A percentile compares a stretch with the other conserved stretches of the same genome.
phyloP scores from a whole-genome alignment of 1,140 invertebrate genomes.

The Asbolus verrucosus region DNA sequence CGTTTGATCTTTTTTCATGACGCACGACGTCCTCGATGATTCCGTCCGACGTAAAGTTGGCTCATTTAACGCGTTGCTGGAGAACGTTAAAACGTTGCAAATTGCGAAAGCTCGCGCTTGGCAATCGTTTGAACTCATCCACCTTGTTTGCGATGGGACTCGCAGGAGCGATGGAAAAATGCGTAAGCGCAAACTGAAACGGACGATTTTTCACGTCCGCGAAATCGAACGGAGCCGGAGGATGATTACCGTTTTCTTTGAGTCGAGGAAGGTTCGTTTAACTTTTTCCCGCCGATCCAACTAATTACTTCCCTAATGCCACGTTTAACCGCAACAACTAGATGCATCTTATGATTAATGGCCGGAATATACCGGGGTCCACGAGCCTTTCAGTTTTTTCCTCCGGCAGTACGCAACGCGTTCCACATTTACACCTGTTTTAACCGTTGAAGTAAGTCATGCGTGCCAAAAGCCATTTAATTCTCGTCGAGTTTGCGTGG shows the following conservation, averaged over 20 bases:
- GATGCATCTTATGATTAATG: too few relatives aligned
- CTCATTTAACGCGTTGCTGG: slow-evolving; percentile 37
- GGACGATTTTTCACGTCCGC: too few relatives aligned
- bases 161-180: slow-evolving; percentile 27
- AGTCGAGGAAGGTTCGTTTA: too few relatives aligned
- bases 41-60: slow-evolving; percentile 29
- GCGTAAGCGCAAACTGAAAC: too few relatives aligned
- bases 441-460: slow-evolving; percentile 32
- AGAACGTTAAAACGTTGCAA: slow-evolving; percentile 36
- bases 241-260: too few relatives aligned
- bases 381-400: too few relatives aligned
- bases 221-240: too few relatives aligned
- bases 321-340: too few relatives aligned
- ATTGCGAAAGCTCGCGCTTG: slow-evolving; percentile 28
- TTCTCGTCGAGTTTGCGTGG: slow-evolving; percentile 3
- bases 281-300: too few relatives aligned
- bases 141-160: slow-evolving; percentile 21
- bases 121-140: slow-evolving; percentile 32
- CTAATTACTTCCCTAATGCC: too few relatives aligned
- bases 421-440: slow-evolving; percentile 37
- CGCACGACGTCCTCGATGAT: slow-evolving; percentile 30
- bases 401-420: slow-evolving; percentile 17
- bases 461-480: slow-evolving; percentile 32
- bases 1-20: slow-evolving; percentile 31
- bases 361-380: too few relatives aligned